phyloP scores from a whole-genome alignment of 1,140 invertebrate species.

The Sipha flava region DNA sequence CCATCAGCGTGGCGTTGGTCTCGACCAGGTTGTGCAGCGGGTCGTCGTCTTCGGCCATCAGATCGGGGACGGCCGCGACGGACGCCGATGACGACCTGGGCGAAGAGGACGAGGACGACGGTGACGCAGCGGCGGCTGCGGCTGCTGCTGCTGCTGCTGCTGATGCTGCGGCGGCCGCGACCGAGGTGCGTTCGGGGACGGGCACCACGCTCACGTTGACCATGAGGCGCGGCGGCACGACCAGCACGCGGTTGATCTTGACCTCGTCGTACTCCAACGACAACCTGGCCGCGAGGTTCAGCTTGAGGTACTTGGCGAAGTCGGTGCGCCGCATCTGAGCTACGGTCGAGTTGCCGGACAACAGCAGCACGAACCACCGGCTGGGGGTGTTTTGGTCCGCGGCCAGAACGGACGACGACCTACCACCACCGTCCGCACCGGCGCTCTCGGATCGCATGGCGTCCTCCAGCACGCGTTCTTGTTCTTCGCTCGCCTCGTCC shows the following conservation, averaged over 20 bases:
- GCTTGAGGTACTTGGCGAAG: constrained; percentile 43
- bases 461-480: constrained; percentile 38
- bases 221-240: constrained; percentile 40
- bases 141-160: constrained; percentile 9
- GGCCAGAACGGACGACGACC: neutral
- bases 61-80: neutral
- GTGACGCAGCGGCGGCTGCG: constrained; percentile 38
- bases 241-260: constrained; percentile 40
- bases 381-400: constrained; percentile 20
- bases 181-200: neutral
- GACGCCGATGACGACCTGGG: neutral
- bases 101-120: constrained; percentile 39
- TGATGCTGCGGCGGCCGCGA: constrained; percentile 4
- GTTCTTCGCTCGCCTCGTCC: constrained; percentile 39
- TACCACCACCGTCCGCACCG: neutral
- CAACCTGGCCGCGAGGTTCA: constrained; percentile 43
- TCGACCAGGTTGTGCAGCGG: constrained; percentile 41
- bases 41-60: constrained; percentile 35
- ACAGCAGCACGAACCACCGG: constrained; percentile 38
- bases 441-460: constrained; percentile 26
- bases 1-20: constrained; percentile 43
- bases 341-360: constrained; percentile 42
- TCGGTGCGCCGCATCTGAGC: constrained; percentile 41
- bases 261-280: constrained; percentile 43
- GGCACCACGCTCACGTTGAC: constrained; percentile 40